Evolutionary conservation across 2,113 vertebrate species (phyloP).

Genomic region (Elephantulus edwardii): DNA sequence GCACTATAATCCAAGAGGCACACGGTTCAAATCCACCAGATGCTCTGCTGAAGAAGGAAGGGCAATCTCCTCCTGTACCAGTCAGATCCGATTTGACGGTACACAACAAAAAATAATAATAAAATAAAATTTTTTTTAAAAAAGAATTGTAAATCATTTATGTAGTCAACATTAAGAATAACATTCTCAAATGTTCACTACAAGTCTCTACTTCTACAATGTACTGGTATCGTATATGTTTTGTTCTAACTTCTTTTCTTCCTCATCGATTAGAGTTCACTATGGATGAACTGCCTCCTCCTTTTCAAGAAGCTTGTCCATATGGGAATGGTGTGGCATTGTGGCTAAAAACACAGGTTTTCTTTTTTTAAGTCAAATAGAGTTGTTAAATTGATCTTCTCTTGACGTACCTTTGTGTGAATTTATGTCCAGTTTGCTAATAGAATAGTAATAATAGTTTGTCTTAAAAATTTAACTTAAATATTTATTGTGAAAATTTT

Average conservation of each 20-base stretch:
- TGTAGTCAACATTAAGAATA: neutral
- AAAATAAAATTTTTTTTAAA: too few relatives aligned
- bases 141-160: too few relatives aligned
- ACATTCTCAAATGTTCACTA: neutral
- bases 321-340: neutral
- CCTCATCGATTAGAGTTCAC: neutral
- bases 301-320: neutral
- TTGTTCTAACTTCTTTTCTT: neutral
- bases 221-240: neutral
- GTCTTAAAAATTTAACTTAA: neutral
- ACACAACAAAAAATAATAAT: too few relatives aligned
- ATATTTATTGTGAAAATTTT: neutral
- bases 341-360: neutral
- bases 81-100: too few relatives aligned
- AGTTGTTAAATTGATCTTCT: neutral
- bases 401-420: neutral
- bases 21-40: too few relatives aligned
- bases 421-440: neutral
- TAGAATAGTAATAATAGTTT: neutral
- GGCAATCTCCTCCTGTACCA: too few relatives aligned
- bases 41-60: too few relatives aligned
- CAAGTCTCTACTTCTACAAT: neutral
- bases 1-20: too few relatives aligned
- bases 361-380: neutral
- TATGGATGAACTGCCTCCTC: neutral